Evolutionary conservation across 1,140 invertebrate genomes (phyloP).

Genomic region (Araneus ventricosus): DNA sequence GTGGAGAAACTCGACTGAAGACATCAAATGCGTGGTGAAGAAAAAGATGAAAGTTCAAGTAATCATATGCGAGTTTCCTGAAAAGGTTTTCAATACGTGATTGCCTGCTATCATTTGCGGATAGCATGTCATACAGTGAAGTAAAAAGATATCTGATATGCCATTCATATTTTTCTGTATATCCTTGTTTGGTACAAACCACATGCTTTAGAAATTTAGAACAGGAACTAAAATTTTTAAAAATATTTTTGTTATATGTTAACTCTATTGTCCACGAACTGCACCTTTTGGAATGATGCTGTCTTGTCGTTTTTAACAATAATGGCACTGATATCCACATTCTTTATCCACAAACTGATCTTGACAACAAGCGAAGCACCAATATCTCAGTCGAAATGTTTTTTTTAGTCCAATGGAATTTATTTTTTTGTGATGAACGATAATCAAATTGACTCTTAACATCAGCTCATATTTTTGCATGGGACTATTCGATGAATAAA

Average conservation of each 20-base stretch:
- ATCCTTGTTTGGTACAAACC: background rate
- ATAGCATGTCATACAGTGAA: background rate
- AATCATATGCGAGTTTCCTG: background rate
- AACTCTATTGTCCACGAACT: background rate
- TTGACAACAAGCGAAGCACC: no score
- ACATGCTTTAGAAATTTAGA: background rate
- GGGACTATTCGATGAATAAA: no score
- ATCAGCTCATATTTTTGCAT: no score
- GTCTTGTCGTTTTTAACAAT: no score
- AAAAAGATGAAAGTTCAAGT: background rate
- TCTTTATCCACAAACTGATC: no score
- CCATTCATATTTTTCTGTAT: background rate
- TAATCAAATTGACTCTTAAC: no score
- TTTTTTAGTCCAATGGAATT: no score
- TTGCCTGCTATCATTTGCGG: background rate
- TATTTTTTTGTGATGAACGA: no score
- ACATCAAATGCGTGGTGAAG: background rate
- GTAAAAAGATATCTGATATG: background rate
- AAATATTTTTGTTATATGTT: background rate
- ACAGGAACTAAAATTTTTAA: background rate
- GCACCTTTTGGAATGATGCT: no score
- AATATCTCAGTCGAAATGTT: no score
- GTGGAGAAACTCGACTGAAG: background rate
- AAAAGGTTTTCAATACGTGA: background rate
- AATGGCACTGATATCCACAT: no score